These are phyloP conservation scores for Metopolophium dirhodum DNA, from an alignment of 1,140 invertebrate genomes.

Conservation along the genomic window DNA sequence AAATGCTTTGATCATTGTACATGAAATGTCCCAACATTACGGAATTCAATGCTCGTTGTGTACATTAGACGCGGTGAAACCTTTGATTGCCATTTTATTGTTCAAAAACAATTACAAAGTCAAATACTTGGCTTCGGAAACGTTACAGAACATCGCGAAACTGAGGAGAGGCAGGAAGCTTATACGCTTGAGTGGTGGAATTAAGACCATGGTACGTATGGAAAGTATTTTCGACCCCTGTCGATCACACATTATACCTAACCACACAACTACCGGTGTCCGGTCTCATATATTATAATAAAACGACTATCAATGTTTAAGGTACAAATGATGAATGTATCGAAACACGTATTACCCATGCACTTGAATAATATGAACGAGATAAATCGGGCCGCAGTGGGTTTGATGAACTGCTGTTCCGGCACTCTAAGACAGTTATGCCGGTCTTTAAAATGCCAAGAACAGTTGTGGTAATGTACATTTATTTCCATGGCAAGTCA, in stretches of 20 bases:
- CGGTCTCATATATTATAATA: background rate
- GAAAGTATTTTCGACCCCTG: background rate
- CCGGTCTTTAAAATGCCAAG: conserved; percentile 21
- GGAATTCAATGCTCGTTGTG: background rate
- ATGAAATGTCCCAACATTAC: conserved; percentile 7
- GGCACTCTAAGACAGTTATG: background rate
- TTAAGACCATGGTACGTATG: background rate
- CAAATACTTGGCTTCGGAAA: background rate
- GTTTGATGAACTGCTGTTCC: background rate
- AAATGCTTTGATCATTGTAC: conserved; percentile 3
- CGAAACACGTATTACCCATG: background rate
- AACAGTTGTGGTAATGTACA: conserved; percentile 27
- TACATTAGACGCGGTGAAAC: background rate
- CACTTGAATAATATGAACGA: background rate
- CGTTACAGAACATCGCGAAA: background rate
- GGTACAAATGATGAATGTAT: background rate
- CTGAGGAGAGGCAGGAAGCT: conserved; percentile 22
- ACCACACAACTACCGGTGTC: background rate
- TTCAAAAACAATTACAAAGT: background rate
- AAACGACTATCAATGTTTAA: background rate
- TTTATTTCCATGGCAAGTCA: background rate
- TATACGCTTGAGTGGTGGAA: background rate
- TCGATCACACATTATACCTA: background rate
- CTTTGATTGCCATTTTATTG: background rate
- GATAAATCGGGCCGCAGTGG: background rate